Conservation (phyloP, 2,797 vertebrate species). For the Xerus rutilus region DNA sequence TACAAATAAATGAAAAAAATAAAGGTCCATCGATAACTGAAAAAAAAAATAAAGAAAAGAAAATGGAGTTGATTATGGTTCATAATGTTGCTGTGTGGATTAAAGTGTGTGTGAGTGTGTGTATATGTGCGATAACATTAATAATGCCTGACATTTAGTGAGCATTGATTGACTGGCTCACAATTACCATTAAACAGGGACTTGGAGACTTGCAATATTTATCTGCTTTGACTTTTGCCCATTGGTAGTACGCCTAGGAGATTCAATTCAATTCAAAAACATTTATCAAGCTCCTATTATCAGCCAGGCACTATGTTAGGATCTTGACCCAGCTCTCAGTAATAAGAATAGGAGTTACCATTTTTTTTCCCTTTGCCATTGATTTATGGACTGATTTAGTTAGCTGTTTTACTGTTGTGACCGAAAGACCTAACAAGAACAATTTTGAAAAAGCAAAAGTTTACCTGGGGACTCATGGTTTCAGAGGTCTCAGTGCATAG, state of each 20-base stretch:
- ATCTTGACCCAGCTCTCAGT: neutral
- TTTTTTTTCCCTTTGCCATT: neutral
- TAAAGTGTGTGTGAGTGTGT: neutral
- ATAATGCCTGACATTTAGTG: neutral
- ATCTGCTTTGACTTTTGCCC: neutral
- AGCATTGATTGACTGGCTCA: neutral
- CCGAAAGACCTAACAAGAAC: no score
- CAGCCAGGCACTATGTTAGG: neutral
- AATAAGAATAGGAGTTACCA: neutral
- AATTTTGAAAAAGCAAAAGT: no score
- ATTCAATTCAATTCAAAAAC: neutral
- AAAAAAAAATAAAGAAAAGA: neutral
- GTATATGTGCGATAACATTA: neutral
- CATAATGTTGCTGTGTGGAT: neutral
- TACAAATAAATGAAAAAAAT: no score
- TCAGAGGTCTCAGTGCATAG: no score
- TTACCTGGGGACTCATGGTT: no score
- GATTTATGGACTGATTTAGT: neutral
- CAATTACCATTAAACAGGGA: neutral
- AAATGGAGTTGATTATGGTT: conserved; percentile 7
- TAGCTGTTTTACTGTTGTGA: neutral
- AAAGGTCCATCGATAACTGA: no score
- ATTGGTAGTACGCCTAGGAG: neutral
- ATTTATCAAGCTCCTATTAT: neutral
- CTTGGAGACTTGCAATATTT: neutral